Percentiles rank a stretch among this genome's conserved stretches.
Evolutionary conservation across 2,113 vertebrate species (phyloP).

Genomic region (Nycticryphes semicollaris): DNA sequence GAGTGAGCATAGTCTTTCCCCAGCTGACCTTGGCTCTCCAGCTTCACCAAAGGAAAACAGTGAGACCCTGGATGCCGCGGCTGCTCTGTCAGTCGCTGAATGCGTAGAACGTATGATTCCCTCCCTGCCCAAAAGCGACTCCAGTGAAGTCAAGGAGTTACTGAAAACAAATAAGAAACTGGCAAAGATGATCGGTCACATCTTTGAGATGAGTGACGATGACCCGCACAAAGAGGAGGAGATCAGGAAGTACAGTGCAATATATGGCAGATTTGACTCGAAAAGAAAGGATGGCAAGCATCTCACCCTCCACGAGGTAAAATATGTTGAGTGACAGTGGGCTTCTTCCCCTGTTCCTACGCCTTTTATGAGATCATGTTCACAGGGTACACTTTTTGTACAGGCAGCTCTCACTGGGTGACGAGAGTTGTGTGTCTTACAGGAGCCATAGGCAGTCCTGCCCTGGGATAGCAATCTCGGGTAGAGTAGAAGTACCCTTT

Average conservation of each 20-base stretch:
- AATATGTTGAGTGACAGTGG: not conserved
- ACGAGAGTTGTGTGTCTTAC: not conserved
- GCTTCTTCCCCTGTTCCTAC: not conserved
- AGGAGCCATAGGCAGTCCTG: not conserved
- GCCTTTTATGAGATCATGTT: not conserved
- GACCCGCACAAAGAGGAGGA: constrained; percentile 93
- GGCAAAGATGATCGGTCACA: constrained; percentile 97
- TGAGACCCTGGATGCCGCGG: constrained; percentile 87
- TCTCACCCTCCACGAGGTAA: constrained; percentile 95
- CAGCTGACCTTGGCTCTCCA: constrained; percentile 89
- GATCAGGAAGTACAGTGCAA: constrained; percentile 97
- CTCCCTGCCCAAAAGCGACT: constrained; percentile 84
- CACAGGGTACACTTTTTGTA: not conserved
- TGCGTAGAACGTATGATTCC: constrained; percentile 93
- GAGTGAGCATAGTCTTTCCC: constrained; percentile 90
- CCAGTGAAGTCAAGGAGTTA: constrained; percentile 85
- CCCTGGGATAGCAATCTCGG: not conserved
- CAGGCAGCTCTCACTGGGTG: fast-evolving
- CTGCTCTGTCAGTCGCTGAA: constrained; percentile 90
- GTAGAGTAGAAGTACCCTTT: not conserved
- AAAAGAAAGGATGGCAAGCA: constrained; percentile 97
- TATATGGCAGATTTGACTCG: constrained; percentile 97
- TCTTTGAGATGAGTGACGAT: constrained; percentile 93
- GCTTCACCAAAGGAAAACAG: constrained; percentile 91
- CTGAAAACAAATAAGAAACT: constrained; percentile 95